phyloP scores from a whole-genome alignment of 2,888 invertebrate genomes.

The Nemurella pictetii region DNA sequence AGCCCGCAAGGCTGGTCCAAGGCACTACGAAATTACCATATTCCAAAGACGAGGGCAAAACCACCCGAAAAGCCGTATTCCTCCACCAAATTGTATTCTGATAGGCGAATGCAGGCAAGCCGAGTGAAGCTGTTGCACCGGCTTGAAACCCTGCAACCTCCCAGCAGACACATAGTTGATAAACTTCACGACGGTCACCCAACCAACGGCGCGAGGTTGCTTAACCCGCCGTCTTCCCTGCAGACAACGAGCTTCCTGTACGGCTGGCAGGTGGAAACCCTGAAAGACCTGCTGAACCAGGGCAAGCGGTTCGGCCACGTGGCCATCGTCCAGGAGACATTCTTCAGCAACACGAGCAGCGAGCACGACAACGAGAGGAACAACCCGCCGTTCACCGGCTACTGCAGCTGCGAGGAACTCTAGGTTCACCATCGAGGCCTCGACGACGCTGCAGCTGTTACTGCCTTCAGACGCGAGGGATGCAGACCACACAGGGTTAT shows the following conservation, averaged over 20 bases:
- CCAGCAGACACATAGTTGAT: too few species aligned
- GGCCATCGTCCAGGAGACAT: not conserved
- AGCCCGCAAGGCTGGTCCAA: too few species aligned
- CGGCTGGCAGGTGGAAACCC: not conserved
- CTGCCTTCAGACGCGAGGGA: not conserved
- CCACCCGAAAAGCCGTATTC: too few species aligned
- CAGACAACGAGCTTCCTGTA: constrained; percentile 21
- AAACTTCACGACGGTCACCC: too few species aligned
- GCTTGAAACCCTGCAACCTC: too few species aligned
- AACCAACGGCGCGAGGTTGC: too few species aligned
- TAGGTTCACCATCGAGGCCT: not conserved
- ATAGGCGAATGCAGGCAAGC: too few species aligned
- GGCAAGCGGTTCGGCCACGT: not conserved
- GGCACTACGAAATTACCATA: too few species aligned
- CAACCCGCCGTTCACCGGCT: not conserved
- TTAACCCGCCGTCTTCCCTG: not conserved
- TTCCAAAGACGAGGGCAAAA: too few species aligned
- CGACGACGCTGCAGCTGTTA: not conserved
- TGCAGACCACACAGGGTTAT: too few species aligned
- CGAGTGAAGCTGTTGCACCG: too few species aligned
- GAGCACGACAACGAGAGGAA: not conserved
- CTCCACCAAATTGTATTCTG: too few species aligned
- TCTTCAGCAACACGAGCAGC: constrained; percentile 3
- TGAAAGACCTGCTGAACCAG: not conserved
- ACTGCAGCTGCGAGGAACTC: not conserved